Percentiles rank a stretch among this genome's conserved stretches.
These are phyloP conservation scores for Prunella strophiata DNA, from an alignment of 2,797 vertebrate species.

Conservation along the genomic window DNA sequence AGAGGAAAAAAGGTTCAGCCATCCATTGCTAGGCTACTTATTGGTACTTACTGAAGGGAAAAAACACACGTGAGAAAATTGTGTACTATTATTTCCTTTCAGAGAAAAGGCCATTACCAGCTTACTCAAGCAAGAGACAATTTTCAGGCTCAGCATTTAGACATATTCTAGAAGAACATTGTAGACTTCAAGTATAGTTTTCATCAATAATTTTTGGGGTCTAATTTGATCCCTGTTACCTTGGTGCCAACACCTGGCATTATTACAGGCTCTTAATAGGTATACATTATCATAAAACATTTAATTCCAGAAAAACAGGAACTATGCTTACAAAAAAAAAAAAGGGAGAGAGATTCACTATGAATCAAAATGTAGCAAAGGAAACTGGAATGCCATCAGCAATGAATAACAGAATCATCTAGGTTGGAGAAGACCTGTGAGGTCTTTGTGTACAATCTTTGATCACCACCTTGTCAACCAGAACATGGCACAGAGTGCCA, in stretches of 20 bases:
- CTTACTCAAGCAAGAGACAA: neutral
- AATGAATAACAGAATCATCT: neutral
- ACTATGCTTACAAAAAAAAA: neutral
- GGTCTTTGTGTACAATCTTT: neutral
- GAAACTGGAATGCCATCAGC: neutral
- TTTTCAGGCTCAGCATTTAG: neutral
- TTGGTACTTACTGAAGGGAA: neutral
- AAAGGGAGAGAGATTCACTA: neutral
- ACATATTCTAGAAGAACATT: neutral
- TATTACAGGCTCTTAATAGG: neutral
- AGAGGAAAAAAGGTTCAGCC: neutral
- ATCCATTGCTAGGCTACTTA: conserved; percentile 1
- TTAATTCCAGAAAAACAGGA: neutral
- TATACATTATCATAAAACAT: neutral
- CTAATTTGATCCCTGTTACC: neutral
- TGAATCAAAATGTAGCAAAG: neutral
- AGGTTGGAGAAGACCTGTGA: neutral
- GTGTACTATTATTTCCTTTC: neutral
- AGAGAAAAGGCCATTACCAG: neutral
- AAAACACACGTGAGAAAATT: neutral
- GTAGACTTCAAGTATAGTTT: neutral
- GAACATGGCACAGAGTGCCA: neutral
- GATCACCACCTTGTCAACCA: neutral
- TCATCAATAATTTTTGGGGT: neutral
- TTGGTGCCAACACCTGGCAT: neutral